Conservation (phyloP, 2,797 vertebrate species). For the Molossus molossus region DNA sequence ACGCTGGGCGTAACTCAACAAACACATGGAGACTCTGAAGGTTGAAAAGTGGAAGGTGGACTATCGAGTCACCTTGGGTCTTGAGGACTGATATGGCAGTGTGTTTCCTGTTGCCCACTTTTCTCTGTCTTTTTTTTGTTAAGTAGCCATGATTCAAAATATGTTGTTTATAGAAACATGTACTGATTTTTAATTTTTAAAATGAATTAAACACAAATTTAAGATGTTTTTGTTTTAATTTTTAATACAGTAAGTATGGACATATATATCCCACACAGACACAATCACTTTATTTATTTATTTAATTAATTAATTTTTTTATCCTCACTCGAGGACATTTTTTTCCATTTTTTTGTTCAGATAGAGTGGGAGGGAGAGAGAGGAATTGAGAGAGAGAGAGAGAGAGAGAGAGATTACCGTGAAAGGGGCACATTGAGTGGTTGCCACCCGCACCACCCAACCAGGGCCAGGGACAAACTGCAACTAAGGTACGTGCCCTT, state of each 20-base stretch:
- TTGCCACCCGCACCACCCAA: too few relatives aligned
- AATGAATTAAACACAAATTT: not conserved
- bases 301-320: too few relatives aligned
- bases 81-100: not conserved
- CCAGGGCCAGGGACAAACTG: too few relatives aligned
- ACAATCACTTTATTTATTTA: not conserved
- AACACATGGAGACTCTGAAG: not conserved
- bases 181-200: not conserved
- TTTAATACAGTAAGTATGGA: not conserved
- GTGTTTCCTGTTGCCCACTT: not conserved
- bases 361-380: too few relatives aligned
- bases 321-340: too few relatives aligned
- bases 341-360: too few relatives aligned
- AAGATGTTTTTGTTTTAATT: not conserved
- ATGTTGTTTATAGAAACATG: not conserved
- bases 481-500: too few relatives aligned
- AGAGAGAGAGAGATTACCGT: too few relatives aligned
- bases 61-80: too few relatives aligned
- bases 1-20: not conserved
- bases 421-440: too few relatives aligned
- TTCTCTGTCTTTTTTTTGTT: not conserved
- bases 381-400: too few relatives aligned
- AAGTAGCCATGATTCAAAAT: conserved; percentile 3
- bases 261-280: not conserved
- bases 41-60: not conserved